Evolutionary conservation across 2,797 vertebrate genomes (phyloP).

Genomic region (Sebastes itinus): DNA sequence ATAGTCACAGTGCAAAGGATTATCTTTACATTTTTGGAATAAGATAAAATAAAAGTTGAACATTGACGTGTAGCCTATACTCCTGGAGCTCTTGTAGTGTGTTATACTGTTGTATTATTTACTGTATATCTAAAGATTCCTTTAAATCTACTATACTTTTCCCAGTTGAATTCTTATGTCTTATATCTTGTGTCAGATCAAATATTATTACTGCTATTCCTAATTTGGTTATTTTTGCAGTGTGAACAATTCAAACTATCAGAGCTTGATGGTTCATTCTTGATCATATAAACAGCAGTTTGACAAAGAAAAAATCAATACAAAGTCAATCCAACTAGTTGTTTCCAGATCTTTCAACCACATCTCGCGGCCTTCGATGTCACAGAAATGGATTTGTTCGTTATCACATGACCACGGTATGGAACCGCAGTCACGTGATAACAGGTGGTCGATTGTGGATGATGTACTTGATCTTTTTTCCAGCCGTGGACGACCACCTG

Average conservation of each 20-base stretch:
- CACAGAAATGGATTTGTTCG: not conserved
- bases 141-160: not conserved
- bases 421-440: too few species aligned
- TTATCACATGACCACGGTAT: not conserved
- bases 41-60: not conserved
- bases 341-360: not conserved
- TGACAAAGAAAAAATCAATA: not conserved
- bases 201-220: not conserved
- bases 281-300: not conserved
- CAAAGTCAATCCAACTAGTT: not conserved
- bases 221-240: not conserved
- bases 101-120: not conserved
- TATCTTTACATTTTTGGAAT: not conserved
- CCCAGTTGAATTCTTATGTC: not conserved
- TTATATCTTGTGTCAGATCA: not conserved
- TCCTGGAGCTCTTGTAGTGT: not conserved
- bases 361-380: not conserved
- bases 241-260: not conserved
- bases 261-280: not conserved
- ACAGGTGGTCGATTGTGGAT: not conserved
- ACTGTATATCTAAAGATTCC: not conserved
- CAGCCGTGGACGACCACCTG: not conserved
- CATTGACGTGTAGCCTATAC: not conserved
- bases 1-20: not conserved
- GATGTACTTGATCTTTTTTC: not conserved